Evolutionary conservation across 2,113 vertebrate genomes (phyloP), one percentile per base, ranked within the genome.

Genomic region (Tiliqua scincoides): DNA sequence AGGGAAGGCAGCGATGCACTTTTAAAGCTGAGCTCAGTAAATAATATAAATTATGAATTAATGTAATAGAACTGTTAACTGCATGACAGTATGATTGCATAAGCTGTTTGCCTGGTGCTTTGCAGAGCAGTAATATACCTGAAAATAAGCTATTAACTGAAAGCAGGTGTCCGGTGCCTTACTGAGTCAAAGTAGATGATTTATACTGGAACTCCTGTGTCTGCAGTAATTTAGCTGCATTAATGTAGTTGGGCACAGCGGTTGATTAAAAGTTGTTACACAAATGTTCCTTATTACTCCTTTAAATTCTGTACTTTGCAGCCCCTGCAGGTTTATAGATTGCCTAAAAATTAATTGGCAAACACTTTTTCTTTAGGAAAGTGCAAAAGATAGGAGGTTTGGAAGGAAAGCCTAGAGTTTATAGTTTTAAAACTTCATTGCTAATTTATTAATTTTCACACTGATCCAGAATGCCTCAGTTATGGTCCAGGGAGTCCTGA

Each of bases 11-110:
- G 91, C 93, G 87, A 90, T 93, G 88, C 67, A 83, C 90, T 94
- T 93, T 93, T 93, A 88, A 95, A 96, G 95, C 97, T 95, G 95
- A 95, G 95, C 97, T 96, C 93, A 91, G 90, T 93, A 96, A 96
- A 96, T 93, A 95, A 95, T 96, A 97, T 97, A 96, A 97, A 97
- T 97, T 96, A 96, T 97, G 95, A 96, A 96, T 96, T 96, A 96
- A 91, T 94, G 94, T 95, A 96, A 96, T 95, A 92, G 93, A 96
- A 96, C 95, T 90, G 93, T 95, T 95, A 96, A 96, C 87, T 84
- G 94, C 93, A 85, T 79, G 90, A 89, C 93, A 90, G 85, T 85
- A 78, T 95, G 94, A 96, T 93, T 91, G 94, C 95, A 93, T 91
- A 94, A 95, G 95, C 95, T 95, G 89, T 96, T 94, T 97, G 95